Base-by-base conservation (phyloP, 2,113 vertebrate genomes). In the Struthio camelus region DNA sequence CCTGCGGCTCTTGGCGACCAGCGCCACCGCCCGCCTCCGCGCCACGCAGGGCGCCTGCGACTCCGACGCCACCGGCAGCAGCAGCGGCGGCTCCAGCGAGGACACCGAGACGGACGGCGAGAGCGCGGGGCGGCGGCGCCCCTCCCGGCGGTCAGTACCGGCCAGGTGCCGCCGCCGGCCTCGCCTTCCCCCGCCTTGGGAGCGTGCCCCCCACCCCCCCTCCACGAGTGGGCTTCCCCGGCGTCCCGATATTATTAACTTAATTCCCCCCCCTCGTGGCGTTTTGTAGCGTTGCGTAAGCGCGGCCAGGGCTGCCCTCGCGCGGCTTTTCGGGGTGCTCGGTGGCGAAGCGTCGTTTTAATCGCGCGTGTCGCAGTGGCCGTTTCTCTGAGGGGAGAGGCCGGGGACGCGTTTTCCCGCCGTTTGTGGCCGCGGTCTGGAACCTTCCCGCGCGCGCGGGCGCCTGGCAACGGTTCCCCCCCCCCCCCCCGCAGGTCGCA, bases 1-100 rank as follows among this genome's bases (percentile, higher is more conserved):
- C 44, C 46, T 81, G 67, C 77, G 64, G 61, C 84, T 30, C n/a
- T 44, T 73, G 65, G 72, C 38, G 44, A 71, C 70, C 59, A 93
- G 90, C 93, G 97, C 97, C 80, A 78, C 94, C 82, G 97, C 97
- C 72, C 87, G 93, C 34, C 96, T 97, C 66, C 94, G 92, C 36
- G 90, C 97, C 40, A 93, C 95, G 36, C 97, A 97, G 87, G 89
- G 88, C 51, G 95, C 93, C n/a, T 95, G 98, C 56, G 98, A 98
- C 94, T 98, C 98, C 5, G 97, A 98, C 78, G 96, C 97, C 46
- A 97, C 97, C 4, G 97, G 96, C 73, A 97, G 96, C 91, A 97
- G 97, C 93, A 51, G 71, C 73, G 16, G 51, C 53, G 20, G 50
- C 44, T 94, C 95, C 4, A 95, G 36, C 13, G 44, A 96, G 5